A percentile compares a stretch with the other conserved stretches of the same genome.
These are phyloP conservation scores for Colletes latitarsis DNA, from an alignment of 1,140 invertebrate genomes.

Conservation along the genomic window DNA sequence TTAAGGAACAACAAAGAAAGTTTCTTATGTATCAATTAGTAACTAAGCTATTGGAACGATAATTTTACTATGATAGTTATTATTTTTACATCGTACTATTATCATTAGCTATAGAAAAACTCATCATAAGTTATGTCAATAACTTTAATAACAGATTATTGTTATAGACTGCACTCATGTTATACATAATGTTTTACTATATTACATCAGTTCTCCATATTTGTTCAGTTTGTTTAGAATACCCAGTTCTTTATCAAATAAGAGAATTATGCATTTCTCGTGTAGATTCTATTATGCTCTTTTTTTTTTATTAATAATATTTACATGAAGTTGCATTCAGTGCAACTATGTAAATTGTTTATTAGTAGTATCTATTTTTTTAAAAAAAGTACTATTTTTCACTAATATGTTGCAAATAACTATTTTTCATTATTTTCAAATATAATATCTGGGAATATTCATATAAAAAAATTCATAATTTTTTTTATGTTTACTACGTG, in stretches of 20 bases:
- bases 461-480: background rate
- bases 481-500: background rate
- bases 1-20: constrained; percentile 27
- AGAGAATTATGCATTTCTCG: background rate
- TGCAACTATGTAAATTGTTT: background rate
- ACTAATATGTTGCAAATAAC: too few species aligned
- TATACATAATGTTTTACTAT: constrained; percentile 3
- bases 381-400: background rate
- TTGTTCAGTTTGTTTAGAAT: background rate
- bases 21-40: constrained; percentile 49
- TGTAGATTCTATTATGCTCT: background rate
- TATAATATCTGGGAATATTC: background rate
- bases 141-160: constrained; percentile 17
- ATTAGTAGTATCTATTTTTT: background rate
- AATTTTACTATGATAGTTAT: constrained; percentile 38
- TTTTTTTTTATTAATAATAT: background rate
- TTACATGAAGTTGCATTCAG: background rate
- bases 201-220: constrained; percentile 1
- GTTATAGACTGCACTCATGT: constrained; percentile 13
- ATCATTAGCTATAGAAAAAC: constrained; percentile 26
- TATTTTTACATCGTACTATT: constrained; percentile 46
- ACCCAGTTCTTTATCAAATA: background rate
- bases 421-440: background rate
- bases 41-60: constrained; percentile 33
- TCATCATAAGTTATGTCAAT: constrained; percentile 29